Base-by-base conservation (phyloP, 1,140 invertebrate species). In the Chionoecetes opilio region DNA sequence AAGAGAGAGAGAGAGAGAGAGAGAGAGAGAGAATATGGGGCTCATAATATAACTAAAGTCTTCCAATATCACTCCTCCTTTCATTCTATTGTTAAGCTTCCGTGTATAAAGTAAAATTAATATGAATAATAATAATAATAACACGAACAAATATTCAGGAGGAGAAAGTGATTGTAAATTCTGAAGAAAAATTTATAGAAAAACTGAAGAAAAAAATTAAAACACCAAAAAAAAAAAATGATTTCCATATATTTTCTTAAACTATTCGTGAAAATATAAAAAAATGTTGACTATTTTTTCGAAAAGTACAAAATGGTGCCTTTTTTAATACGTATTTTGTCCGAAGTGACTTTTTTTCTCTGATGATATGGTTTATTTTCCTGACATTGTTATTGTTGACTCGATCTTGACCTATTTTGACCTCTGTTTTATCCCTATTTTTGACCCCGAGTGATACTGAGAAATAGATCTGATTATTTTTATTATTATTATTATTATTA, bases 271-370 rank as follows among this genome's bases (percentile, higher is more conserved):
- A 75, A n/a, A n/a, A n/a, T n/a, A n/a, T n/a, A n/a, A n/a, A n/a
- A n/a, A n/a, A n/a, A 2, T 75, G 11, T 17, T 75, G 0, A 2
- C 6, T 75, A n/a, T 37, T 53, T 90, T 53, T 53, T 89, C 41
- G 88, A 14, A 90, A 90, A 91, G 89, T 91, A 91, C 89, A 91
- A 91, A 91, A 9, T 31, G 46, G 89, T 91, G 89, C 89, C 89
- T 91, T 91, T 90, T 53, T 46, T 32, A 8, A 46, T 37, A 31
- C 38, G 87, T 11, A 89, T n/a, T n/a, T n/a, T n/a, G 37, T 46
- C 46, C 14, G 26, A 46, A 32, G 86, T 88, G 86, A 35, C 86
- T 88, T 88, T 29, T 14, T 46, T 46, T n/a, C n/a, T n/a, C n/a
- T n/a, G n/a, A n/a, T n/a, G n/a, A n/a, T n/a, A n/a, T n/a, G n/a